Evolutionary conservation across 2,797 vertebrate genomes (phyloP), one percentile per base, ranked within the genome.

Genomic region (Mormyrus hasselquistii): DNA sequence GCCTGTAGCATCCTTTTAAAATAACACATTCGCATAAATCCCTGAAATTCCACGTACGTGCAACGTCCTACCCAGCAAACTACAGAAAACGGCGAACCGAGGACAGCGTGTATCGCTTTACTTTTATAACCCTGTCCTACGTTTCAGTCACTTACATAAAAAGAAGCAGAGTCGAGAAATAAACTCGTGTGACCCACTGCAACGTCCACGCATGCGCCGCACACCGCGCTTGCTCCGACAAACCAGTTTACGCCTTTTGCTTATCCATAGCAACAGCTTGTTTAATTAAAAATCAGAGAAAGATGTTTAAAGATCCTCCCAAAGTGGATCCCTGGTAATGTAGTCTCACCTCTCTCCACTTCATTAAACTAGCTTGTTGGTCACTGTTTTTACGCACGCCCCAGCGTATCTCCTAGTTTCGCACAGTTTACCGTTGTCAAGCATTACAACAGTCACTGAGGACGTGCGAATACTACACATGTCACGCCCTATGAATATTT

Each of bases 101-200:
- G 76, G 41, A 8, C 16, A 22, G 41, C 29, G 19, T 44, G 19
- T 34, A 22, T 47, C 9, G 16, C 76, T 14, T n/a, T 50, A 85
- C 49, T 49, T 50, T 85, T 52, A 53, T 47, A 25, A 53, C 12
- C 41, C 44, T 22, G 44, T 50, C 34, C 69, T 16, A 34, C 69
- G 69, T 38, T 76, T 76, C 69, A 38, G 69, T 38, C 34, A 76
- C 69, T 76, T 76, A 76, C 69, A 76, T 76, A 76, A 76, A 76
- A 76, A 73, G n/a, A 49, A 83, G 7, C 79, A 69, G 73, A 41
- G 89, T 88, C 88, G 85, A 92, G 89, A 93, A 93, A 94, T 94
- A 95, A 94, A 96, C 94, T 94, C 94, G 93, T 93, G 94, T 92
- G 93, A 94, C 91, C 93, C 93, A 92, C 83, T 22, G 47, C 90